A percentile compares a stretch with the other conserved stretches of the same genome.
phyloP scores from a whole-genome alignment of 2,113 vertebrate species.

The Archocentrus centrarchus region DNA sequence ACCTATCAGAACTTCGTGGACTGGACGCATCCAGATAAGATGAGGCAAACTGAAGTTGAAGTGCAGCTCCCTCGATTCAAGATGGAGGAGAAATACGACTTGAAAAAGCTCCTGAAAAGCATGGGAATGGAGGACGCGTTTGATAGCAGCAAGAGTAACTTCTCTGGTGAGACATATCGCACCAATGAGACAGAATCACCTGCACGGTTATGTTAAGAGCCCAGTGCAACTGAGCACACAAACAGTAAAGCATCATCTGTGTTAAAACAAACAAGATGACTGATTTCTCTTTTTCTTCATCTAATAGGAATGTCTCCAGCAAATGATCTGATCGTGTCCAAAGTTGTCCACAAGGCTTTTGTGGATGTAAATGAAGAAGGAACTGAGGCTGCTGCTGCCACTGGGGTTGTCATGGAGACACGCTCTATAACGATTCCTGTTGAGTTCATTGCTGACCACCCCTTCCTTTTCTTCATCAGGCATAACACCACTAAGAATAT shows the following conservation, averaged over 20 bases:
- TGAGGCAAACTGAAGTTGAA: constrained; percentile 75
- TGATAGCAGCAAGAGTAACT: constrained; percentile 66
- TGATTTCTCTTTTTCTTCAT: background rate
- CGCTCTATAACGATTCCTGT: fast-evolving
- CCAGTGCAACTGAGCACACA: background rate
- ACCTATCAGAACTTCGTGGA: constrained; percentile 82
- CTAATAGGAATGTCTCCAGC: constrained; percentile 81
- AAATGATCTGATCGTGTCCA: constrained; percentile 82
- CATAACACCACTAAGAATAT: constrained; percentile 81
- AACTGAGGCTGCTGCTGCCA: constrained; percentile 83
- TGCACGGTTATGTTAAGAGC: background rate
- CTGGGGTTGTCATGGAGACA: background rate
- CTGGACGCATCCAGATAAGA: constrained; percentile 80
- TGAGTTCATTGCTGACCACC: constrained; percentile 85
- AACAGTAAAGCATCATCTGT: background rate
- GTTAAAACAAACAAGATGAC: background rate
- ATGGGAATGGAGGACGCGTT: constrained; percentile 88
- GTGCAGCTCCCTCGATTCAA: constrained; percentile 85
- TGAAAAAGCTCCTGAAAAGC: constrained; percentile 76
- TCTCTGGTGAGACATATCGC: constrained; percentile 71
- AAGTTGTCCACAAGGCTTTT: constrained; percentile 89
- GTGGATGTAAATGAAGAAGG: constrained; percentile 91
- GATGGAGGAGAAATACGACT: constrained; percentile 83
- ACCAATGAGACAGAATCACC: background rate
- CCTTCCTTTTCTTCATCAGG: constrained; percentile 89